Conservation (phyloP, 2,113 vertebrate species). For the Epinephelus fuscoguttatus region DNA sequence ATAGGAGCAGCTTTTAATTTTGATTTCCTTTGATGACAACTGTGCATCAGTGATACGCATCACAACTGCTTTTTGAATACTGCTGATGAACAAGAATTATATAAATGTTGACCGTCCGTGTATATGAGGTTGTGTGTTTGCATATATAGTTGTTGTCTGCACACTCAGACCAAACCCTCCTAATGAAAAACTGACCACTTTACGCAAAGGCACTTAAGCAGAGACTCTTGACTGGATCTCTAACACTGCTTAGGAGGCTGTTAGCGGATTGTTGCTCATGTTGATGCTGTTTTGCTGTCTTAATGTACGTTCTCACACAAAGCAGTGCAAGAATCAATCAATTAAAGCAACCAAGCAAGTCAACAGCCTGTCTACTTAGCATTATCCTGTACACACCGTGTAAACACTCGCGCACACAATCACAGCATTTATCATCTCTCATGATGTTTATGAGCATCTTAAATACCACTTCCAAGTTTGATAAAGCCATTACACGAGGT, state of each 20-base stretch:
- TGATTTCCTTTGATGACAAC: not conserved
- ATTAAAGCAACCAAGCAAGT: conserved; percentile 32
- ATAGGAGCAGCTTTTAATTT: not conserved
- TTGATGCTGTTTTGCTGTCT: conserved; percentile 27
- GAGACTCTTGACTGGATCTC: conserved; percentile 51
- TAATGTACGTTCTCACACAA: conserved; percentile 31
- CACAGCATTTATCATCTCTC: conserved; percentile 21
- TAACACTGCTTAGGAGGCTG: conserved; percentile 32
- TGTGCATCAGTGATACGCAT: not conserved
- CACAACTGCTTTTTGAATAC: not conserved
- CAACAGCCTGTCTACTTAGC: conserved; percentile 35
- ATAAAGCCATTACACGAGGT: conserved; percentile 26
- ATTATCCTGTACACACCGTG: conserved; percentile 14
- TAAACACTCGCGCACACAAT: conserved; percentile 22
- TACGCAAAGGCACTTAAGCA: conserved; percentile 66
- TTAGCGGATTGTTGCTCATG: conserved; percentile 6
- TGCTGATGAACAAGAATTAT: not conserved
- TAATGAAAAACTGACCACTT: conserved; percentile 46
- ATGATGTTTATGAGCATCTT: conserved; percentile 3
- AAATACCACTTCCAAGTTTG: conserved; percentile 37
- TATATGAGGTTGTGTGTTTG: not conserved
- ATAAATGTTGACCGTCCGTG: not conserved
- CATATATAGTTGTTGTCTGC: conserved; percentile 11
- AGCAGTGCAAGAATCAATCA: conserved; percentile 36
- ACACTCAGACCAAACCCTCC: conserved; percentile 60